A percentile compares a stretch with the other conserved stretches of the same genome.
Conservation (phyloP, 2,113 vertebrate species). For the Zosterops borbonicus region DNA sequence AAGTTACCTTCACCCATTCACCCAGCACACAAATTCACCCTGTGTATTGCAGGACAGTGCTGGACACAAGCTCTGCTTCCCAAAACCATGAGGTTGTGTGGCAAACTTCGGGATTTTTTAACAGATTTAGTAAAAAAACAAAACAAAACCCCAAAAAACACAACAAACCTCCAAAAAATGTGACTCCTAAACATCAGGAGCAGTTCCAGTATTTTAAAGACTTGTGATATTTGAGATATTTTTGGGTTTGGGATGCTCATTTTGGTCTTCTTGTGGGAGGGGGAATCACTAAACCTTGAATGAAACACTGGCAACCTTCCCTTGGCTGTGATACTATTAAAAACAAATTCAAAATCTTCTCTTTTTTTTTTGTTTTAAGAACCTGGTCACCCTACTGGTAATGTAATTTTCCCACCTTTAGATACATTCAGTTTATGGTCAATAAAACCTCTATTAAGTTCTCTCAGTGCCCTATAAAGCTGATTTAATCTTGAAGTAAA, state of each 20-base stretch:
- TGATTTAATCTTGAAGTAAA: not conserved
- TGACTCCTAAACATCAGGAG: not conserved
- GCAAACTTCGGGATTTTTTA: not conserved
- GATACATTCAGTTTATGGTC: not conserved
- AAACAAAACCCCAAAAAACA: not conserved
- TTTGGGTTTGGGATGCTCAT: not conserved
- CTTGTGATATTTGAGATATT: not conserved
- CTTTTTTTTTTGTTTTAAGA: not conserved
- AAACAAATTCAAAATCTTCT: not conserved
- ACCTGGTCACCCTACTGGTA: not conserved
- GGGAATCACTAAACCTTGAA: not conserved
- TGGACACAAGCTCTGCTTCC: not conserved
- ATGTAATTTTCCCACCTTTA: not conserved
- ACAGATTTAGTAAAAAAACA: not conserved
- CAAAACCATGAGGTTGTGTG: not conserved
- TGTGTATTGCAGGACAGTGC: not conserved
- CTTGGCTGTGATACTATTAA: not conserved
- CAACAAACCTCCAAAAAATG: not conserved
- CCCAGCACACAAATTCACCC: not conserved
- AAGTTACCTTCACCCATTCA: not conserved
- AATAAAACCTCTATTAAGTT: not conserved
- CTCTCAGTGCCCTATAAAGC: not conserved
- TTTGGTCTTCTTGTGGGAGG: not conserved
- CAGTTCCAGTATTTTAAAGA: not conserved
- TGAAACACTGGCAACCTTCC: not conserved